Percentiles rank a stretch among this genome's conserved stretches.
Conservation (phyloP, 1,140 invertebrate species). For the Pseudobourletiella spinata region DNA sequence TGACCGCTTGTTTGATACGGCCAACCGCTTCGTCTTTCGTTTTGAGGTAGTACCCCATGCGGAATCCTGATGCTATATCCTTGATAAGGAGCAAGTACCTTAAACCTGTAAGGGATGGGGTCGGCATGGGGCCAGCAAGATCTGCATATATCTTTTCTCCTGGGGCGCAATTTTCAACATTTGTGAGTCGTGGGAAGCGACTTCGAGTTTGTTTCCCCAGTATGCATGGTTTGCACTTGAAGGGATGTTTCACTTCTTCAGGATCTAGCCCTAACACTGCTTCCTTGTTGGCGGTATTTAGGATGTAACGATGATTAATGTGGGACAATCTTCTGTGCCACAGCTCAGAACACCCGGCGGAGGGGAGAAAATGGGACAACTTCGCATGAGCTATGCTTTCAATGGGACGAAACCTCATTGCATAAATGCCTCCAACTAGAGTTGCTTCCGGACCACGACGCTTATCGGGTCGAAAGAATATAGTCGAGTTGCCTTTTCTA, state of each 20-base stretch:
- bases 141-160: slow-evolving; percentile 41
- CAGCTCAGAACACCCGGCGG: background rate
- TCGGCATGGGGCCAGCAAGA: slow-evolving; percentile 42
- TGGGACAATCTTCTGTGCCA: slow-evolving; percentile 20
- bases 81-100: slow-evolving; percentile 43
- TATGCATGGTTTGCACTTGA: slow-evolving; percentile 11
- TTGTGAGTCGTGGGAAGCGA: slow-evolving; percentile 10
- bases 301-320: slow-evolving; percentile 1
- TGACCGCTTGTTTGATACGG: background rate
- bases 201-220: slow-evolving; percentile 21
- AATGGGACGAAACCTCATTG: background rate
- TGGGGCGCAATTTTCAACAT: slow-evolving; percentile 30
- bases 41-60: background rate
- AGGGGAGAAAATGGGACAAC: background rate
- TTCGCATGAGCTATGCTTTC: background rate
- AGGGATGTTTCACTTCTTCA: background rate
- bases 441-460: background rate
- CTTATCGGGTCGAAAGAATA: background rate
- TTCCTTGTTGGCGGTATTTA: slow-evolving; percentile 6
- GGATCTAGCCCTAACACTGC: slow-evolving; percentile 8
- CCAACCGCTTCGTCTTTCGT: background rate
- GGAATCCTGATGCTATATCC: slow-evolving; percentile 36
- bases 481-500: background rate
- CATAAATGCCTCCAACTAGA: background rate
- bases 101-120: slow-evolving; percentile 37